Conservation (phyloP, 2,113 vertebrate species). For the Albula goreensis region DNA sequence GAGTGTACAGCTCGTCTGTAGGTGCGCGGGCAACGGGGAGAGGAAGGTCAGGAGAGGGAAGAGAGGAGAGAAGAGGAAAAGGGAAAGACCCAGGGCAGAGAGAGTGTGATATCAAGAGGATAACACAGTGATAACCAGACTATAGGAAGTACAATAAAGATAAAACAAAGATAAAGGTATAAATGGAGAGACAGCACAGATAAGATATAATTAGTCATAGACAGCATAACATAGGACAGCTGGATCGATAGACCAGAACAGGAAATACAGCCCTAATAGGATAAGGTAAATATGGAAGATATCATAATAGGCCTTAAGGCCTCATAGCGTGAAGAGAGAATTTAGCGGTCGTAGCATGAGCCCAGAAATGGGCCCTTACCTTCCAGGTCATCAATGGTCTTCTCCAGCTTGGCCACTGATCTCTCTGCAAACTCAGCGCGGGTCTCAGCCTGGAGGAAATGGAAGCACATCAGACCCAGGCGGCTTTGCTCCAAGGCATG, state of each 20-base stretch:
- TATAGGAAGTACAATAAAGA: conserved; percentile 29
- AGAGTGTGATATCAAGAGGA: conserved; percentile 12
- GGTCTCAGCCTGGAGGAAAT: conserved; percentile 75
- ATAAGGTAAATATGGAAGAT: too few relatives aligned
- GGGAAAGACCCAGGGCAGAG: background rate
- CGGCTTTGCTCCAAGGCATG: background rate
- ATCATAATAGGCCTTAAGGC: background rate
- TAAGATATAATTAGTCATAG: too few relatives aligned
- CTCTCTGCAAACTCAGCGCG: conserved; percentile 83
- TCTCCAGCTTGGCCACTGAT: conserved; percentile 86
- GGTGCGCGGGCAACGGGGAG: conserved; percentile 37
- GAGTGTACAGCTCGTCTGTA: conserved; percentile 90
- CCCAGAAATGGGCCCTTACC: conserved; percentile 59
- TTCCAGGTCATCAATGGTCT: conserved; percentile 87
- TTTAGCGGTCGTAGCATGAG: background rate
- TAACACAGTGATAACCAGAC: background rate
- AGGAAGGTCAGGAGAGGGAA: conserved; percentile 15
- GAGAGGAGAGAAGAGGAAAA: conserved; percentile 20
- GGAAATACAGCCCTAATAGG: too few relatives aligned
- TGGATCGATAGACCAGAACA: too few relatives aligned
- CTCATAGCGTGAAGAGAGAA: background rate
- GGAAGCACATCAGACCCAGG: background rate
- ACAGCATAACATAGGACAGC: too few relatives aligned
- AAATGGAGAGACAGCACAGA: conserved; percentile 25
- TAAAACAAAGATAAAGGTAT: background rate